Percentiles rank a stretch among this genome's conserved stretches.
Evolutionary conservation across 2,797 vertebrate species (phyloP).

Genomic region (Tauraco hartlaubi): DNA sequence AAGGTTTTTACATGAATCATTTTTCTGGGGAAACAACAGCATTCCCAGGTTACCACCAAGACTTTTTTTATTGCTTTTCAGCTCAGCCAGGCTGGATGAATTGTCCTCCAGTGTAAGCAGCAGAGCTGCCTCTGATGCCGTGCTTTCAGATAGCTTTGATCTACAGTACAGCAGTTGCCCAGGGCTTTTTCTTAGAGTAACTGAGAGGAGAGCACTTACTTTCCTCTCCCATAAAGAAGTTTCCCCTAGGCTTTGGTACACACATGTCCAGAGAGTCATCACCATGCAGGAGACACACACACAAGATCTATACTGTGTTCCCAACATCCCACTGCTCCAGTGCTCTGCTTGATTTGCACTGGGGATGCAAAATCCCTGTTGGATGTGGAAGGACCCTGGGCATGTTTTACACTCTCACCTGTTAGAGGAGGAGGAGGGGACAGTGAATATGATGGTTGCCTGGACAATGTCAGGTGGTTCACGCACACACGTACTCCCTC

Average conservation of each 20-base stretch:
- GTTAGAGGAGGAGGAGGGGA: background rate
- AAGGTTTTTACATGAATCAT: background rate
- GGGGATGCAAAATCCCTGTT: background rate
- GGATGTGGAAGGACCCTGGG: background rate
- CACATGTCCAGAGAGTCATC: background rate
- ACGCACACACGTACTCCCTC: background rate
- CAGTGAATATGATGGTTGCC: background rate
- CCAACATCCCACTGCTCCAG: background rate
- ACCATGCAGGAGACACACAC: background rate
- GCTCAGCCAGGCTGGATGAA: background rate
- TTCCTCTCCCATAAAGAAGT: background rate
- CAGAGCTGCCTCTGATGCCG: background rate
- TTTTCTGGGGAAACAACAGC: background rate
- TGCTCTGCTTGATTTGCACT: accelerated
- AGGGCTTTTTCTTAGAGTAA: background rate
- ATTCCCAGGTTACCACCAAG: background rate
- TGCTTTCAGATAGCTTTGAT: background rate
- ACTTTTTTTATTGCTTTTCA: background rate
- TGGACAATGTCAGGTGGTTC: background rate
- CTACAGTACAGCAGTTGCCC: background rate
- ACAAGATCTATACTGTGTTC: accelerated
- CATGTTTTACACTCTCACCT: background rate
- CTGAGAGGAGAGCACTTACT: background rate
- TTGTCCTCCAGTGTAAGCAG: background rate
- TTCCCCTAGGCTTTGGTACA: background rate